These are phyloP conservation scores for Lacerta viridis DNA, from an alignment of 2,797 vertebrate species.

Conservation along the genomic window DNA sequence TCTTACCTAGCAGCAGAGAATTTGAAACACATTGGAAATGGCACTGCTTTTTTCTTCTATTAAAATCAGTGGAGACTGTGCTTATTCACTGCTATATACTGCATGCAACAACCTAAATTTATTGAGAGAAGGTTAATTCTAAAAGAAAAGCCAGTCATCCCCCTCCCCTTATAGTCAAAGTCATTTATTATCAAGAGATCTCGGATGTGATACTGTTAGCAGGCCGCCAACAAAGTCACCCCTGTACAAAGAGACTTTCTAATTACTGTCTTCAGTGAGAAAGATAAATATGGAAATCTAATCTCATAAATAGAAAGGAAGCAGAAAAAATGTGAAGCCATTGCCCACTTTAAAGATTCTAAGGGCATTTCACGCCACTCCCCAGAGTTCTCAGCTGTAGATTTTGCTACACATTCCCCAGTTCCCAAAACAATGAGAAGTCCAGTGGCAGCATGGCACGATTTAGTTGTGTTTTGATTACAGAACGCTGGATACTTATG, in stretches of 20 bases:
- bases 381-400: neutral
- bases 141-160: neutral
- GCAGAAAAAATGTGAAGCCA: conserved; percentile 17
- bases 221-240: conserved; percentile 5
- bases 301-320: conserved; percentile 30
- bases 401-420: neutral
- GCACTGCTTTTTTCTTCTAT: neutral
- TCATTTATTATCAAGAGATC: neutral
- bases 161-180: conserved; percentile 40
- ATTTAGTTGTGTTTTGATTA: neutral
- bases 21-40: neutral
- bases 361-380: neutral
- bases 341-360: neutral
- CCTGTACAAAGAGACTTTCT: conserved; percentile 6
- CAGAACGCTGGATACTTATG: neutral
- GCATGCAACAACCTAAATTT: neutral
- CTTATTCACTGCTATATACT: neutral
- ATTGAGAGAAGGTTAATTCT: conserved; percentile 20
- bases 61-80: neutral
- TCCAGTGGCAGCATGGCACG: neutral
- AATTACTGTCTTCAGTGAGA: neutral
- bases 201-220: conserved; percentile 15
- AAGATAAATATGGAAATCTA: neutral
- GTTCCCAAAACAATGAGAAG: neutral
- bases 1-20: neutral